Percentiles rank a stretch among this genome's conserved stretches.
phyloP scores from a whole-genome alignment of 2,888 invertebrate genomes.

The Ichneumoninae sp. region DNA sequence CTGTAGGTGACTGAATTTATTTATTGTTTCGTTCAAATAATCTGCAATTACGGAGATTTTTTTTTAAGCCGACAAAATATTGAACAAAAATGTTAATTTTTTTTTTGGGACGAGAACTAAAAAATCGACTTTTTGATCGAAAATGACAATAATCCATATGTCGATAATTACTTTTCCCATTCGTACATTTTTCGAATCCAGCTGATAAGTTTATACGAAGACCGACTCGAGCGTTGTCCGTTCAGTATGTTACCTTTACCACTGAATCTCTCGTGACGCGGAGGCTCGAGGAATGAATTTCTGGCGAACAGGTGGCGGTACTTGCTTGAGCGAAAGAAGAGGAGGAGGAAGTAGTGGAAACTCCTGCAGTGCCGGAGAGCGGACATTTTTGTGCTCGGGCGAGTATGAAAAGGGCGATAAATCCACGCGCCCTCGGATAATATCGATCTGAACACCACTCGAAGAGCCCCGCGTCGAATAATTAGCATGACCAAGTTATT shows the following conservation, averaged over 20 bases:
- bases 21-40: not conserved
- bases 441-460: slow-evolving; percentile 1
- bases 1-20: not conserved
- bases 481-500: no score
- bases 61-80: not conserved
- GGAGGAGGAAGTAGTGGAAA: slow-evolving; percentile 12
- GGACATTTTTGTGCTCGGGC: slow-evolving; percentile 30
- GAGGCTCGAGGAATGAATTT: slow-evolving; percentile 41
- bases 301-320: slow-evolving; percentile 66
- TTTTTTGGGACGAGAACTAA: not conserved
- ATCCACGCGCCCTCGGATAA: not conserved
- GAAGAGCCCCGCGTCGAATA: not conserved
- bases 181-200: not conserved
- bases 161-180: not conserved
- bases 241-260: slow-evolving; percentile 21
- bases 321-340: slow-evolving; percentile 42
- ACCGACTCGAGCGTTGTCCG: slow-evolving; percentile 14
- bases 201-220: not conserved
- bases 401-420: slow-evolving; percentile 31
- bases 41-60: not conserved
- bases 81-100: not conserved
- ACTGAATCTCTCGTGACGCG: slow-evolving; percentile 22
- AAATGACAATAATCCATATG: not conserved
- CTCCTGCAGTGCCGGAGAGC: slow-evolving; percentile 6
- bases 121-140: not conserved